A percentile compares a stretch with the other conserved stretches of the same genome.
Conservation (phyloP, 2,888 invertebrate genomes). For the Electrophaes corylata region DNA sequence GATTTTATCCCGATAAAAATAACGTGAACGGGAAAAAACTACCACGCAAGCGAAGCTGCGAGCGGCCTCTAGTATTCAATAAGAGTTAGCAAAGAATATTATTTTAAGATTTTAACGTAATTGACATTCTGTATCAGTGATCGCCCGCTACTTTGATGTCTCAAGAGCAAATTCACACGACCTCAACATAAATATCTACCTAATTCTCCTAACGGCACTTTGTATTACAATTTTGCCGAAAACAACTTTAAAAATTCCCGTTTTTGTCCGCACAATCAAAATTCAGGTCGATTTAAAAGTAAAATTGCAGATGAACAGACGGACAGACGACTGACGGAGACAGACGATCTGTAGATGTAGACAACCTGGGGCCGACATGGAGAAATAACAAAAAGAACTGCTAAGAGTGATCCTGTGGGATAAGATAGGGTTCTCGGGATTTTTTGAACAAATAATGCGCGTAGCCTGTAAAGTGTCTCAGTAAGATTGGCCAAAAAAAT, state of each 20-base stretch:
- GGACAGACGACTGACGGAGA: slow-evolving; percentile 51
- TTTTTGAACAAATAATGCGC: too few relatives aligned
- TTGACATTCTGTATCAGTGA: too few relatives aligned
- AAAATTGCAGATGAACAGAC: slow-evolving; percentile 45
- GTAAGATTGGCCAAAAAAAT: too few relatives aligned
- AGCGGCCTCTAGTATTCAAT: too few relatives aligned
- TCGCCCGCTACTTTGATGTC: too few relatives aligned
- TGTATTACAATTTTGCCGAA: neutral
- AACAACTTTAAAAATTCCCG: slow-evolving; percentile 17
- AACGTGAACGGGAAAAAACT: too few relatives aligned
- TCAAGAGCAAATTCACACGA: neutral
- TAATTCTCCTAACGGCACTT: slow-evolving; percentile 11
- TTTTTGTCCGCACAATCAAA: slow-evolving; percentile 25
- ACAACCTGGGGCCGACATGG: slow-evolving; percentile 19
- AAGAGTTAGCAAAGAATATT: too few relatives aligned
- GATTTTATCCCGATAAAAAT: too few relatives aligned
- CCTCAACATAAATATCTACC: neutral
- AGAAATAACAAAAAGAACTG: slow-evolving; percentile 10
- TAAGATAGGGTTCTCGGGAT: neutral
- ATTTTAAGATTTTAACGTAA: too few relatives aligned
- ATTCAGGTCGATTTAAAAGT: slow-evolving; percentile 39
- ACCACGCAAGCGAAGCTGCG: too few relatives aligned
- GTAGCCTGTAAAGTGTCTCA: too few relatives aligned
- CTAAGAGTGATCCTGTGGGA: neutral
- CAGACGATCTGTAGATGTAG: slow-evolving; percentile 33